phyloP scores from a whole-genome alignment of 2,888 invertebrate species.

The Acanthococcus lagerstroemiae region DNA sequence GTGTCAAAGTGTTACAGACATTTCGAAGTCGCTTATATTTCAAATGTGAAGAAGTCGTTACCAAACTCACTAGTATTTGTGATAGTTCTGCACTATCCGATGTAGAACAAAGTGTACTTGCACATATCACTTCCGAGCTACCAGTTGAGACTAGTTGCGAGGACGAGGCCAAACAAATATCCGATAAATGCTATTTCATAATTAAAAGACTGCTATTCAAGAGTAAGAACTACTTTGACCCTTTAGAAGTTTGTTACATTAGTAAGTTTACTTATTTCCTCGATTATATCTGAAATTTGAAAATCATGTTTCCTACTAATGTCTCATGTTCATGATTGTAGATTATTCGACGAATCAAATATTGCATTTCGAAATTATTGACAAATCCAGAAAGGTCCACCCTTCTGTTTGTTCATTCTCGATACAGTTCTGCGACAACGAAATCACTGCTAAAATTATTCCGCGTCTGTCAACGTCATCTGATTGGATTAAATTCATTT shows the following conservation, averaged over 20 bases:
- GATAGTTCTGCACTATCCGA: background rate
- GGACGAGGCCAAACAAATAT: background rate
- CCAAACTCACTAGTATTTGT: background rate
- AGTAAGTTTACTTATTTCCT: background rate
- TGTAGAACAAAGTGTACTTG: background rate
- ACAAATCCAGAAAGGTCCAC: background rate
- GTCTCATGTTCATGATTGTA: too few species aligned
- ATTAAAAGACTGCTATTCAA: background rate
- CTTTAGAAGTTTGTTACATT: conserved; percentile 4
- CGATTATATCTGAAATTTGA: too few species aligned
- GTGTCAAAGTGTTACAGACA: conserved; percentile 36
- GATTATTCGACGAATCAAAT: conserved; percentile 9
- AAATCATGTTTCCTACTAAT: too few species aligned
- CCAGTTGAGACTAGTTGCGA: background rate
- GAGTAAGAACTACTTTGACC: background rate
- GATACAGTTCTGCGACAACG: background rate
- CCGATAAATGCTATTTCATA: background rate
- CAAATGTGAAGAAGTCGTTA: too few species aligned
- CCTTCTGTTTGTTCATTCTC: background rate
- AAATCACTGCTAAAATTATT: background rate
- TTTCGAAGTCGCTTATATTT: background rate
- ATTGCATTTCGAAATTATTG: background rate
- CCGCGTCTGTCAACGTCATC: background rate
- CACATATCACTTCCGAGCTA: background rate
- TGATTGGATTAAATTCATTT: conserved; percentile 1